These are phyloP conservation scores for Mactromeris polynyma DNA, from an alignment of 2,888 invertebrate genomes.

Conservation along the genomic window DNA sequence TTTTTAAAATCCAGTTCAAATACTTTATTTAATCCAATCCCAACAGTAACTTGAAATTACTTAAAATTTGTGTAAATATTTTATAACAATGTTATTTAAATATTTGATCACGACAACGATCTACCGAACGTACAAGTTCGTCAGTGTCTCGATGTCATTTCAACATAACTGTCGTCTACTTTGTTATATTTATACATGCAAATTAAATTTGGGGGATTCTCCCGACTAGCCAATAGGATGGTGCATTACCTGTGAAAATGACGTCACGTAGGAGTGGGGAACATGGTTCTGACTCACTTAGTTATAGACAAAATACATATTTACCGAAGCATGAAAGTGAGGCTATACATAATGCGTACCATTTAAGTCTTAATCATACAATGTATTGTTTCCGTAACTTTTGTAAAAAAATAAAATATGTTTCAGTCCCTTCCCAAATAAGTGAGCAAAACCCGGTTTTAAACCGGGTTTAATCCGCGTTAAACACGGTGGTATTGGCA, in stretches of 20 bases:
- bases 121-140: neutral
- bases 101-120: neutral
- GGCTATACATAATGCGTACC: neutral
- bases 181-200: constrained; percentile 21
- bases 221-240: constrained; percentile 7
- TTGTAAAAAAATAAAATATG: no score
- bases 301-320: neutral
- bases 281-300: neutral
- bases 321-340: neutral
- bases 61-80: neutral
- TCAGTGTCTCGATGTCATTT: neutral
- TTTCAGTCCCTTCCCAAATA: no score
- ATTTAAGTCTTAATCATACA: neutral
- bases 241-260: constrained; percentile 28
- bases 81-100: neutral
- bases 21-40: no score
- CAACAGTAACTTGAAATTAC: neutral
- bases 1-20: neutral
- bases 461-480: no score
- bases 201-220: constrained; percentile 25
- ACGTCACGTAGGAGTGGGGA: constrained; percentile 24
- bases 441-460: no score
- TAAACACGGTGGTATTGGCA: no score
- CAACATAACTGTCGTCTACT: neutral
- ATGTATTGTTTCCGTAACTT: no score